Evolutionary conservation across 2,113 vertebrate genomes (phyloP), one percentile per base, ranked within the genome.

Genomic region (Dendrocopos noguchii): DNA sequence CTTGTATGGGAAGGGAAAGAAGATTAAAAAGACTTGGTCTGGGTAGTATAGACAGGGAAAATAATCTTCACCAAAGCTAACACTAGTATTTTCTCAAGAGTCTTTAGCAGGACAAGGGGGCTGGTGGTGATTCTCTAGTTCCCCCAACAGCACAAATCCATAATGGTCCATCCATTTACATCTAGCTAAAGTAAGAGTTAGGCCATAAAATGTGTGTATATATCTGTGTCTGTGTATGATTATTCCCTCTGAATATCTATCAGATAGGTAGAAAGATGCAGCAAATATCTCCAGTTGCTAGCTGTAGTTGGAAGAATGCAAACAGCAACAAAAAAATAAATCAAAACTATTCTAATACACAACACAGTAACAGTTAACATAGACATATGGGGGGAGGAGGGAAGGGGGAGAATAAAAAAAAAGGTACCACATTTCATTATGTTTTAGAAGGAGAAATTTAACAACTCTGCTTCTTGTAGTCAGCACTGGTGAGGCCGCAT

Each of bases 371-470:
- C 39, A 39, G 39, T 39, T 39, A 39, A 39, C 39, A 39, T 39
- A 39, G 10, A 39, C 39, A 39, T 39, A 39, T 10, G 39, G 39
- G 39, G 39, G 39, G 39, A 12, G 39, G 39, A 12, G 39, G 39
- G 39, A 39, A 39, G 39, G 39, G 39, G 39, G 39, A 39, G 39
- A 39, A 39, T 39, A 12, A 64, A 44, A 44, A 44, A 44, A 44
- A 44, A 44, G 15, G 42, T 15, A 52, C 39, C 9, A 2, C 24
- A 67, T 75, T 91, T 84, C n/a, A 82, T 59, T 84, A 59, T 33
- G 73, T 36, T 89, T 84, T 68, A 53, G 53, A 89, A 63, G 33
- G 52, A 76, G 55, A 81, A 76, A 77, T 47, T 47, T 24, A 78
- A 57, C 56, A 93, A 31, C 22, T 80, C 25, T 52, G 50, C 13